These are phyloP conservation scores for Colostygia pectinataria DNA, from an alignment of 2,888 invertebrate species.

Conservation along the genomic window DNA sequence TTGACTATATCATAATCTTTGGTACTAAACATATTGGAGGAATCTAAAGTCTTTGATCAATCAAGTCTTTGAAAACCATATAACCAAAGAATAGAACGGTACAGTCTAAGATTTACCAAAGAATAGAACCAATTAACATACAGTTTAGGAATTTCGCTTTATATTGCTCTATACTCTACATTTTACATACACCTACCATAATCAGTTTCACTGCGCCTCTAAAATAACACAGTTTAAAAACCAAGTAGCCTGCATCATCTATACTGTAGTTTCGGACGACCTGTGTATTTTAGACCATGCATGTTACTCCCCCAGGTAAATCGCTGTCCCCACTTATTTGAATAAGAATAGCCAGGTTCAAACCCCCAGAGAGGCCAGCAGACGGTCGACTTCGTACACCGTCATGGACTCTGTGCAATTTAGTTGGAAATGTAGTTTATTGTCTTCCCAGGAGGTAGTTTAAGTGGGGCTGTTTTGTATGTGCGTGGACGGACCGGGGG, in stretches of 20 bases:
- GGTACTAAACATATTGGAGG: no score
- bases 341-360: constrained; percentile 72
- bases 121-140: no score
- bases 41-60: no score
- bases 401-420: constrained; percentile 52
- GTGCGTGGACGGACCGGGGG: constrained; percentile 1
- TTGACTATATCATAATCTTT: no score
- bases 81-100: no score
- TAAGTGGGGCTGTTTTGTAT: constrained; percentile 23
- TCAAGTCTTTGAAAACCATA: no score
- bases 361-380: constrained; percentile 47
- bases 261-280: constrained; percentile 19
- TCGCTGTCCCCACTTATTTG: constrained; percentile 72
- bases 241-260: constrained; percentile 10
- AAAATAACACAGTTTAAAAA: constrained; percentile 3
- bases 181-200: background rate
- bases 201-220: background rate
- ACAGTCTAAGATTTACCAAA: no score
- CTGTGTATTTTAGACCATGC: constrained; percentile 36
- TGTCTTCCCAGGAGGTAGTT: constrained; percentile 36
- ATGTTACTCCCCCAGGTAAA: constrained; percentile 58
- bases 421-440: constrained; percentile 46
- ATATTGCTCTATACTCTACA: no score
- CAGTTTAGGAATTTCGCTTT: no score
- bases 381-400: constrained; percentile 51